A percentile compares a stretch with the other conserved stretches of the same genome.
Evolutionary conservation across 2,888 invertebrate species (phyloP).

Genomic region (Mythimna albipuncta): DNA sequence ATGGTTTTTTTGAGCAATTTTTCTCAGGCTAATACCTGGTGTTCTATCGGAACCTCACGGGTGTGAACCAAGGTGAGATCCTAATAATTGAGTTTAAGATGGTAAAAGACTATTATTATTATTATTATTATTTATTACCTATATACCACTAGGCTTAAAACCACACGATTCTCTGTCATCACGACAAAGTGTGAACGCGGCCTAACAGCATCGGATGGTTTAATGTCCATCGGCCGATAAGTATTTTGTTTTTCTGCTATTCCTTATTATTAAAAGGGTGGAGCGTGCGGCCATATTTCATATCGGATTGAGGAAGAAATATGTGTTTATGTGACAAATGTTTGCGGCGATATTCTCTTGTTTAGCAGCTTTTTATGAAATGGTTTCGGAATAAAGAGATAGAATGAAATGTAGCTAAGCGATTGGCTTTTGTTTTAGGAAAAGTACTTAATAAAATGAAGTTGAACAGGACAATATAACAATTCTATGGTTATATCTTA

Average conservation of each 20-base stretch:
- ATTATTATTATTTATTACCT: too few species aligned
- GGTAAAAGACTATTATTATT: too few species aligned
- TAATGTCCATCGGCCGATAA: conserved; percentile 48
- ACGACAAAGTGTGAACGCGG: too few species aligned
- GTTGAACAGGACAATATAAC: neutral
- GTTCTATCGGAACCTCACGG: too few species aligned
- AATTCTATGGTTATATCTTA: neutral
- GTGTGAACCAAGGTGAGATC: too few species aligned
- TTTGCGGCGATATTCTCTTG: conserved; percentile 5
- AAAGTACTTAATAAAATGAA: neutral
- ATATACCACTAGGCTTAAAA: too few species aligned
- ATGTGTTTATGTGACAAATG: conserved; percentile 45
- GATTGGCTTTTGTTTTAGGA: neutral
- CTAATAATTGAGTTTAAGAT: too few species aligned
- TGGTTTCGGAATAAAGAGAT: neutral
- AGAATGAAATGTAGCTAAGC: neutral
- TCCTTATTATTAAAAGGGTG: conserved; percentile 41
- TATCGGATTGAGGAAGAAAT: conserved; percentile 43
- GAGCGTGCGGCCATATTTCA: conserved; percentile 43
- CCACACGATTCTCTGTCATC: too few species aligned
- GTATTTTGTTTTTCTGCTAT: conserved; percentile 47
- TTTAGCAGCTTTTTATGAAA: conserved; percentile 8
- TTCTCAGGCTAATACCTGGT: too few species aligned
- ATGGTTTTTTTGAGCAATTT: too few species aligned
- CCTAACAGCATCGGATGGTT: conserved; percentile 50